Evolutionary conservation across 2,888 invertebrate genomes (phyloP).

Genomic region (Drosophila buzzatii): DNA sequence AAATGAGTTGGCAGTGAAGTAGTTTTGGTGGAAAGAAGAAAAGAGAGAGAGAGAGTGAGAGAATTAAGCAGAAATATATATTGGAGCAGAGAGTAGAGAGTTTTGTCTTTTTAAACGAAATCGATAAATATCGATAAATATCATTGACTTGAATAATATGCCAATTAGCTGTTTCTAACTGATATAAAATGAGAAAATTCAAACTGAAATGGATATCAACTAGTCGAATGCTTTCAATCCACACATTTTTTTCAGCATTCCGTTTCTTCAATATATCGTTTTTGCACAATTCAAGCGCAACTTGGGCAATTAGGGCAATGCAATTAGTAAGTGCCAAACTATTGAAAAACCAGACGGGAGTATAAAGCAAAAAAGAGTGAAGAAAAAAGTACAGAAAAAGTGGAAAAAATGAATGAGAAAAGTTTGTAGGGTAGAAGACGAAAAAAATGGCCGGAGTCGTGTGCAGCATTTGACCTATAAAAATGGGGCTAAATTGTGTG

Average conservation of each 20-base stretch:
- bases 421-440: not conserved
- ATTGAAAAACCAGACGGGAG: conserved; percentile 62
- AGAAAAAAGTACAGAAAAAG: not conserved
- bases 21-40: not conserved
- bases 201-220: not conserved
- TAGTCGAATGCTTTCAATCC: not conserved
- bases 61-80: too few relatives aligned
- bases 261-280: conserved; percentile 22
- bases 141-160: too few relatives aligned
- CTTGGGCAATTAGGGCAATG: conserved; percentile 71
- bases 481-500: conserved; percentile 43
- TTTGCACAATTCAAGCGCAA: conserved; percentile 71
- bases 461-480: conserved; percentile 65
- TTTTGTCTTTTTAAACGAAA: not conserved
- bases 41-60: too few relatives aligned
- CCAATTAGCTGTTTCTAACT: too few relatives aligned
- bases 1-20: not conserved
- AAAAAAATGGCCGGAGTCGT: not conserved
- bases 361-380: not conserved
- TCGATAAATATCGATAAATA: not conserved
- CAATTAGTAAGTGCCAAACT: conserved; percentile 71
- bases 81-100: too few relatives aligned
- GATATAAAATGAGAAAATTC: too few relatives aligned
- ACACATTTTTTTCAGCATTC: not conserved
- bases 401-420: not conserved